These are phyloP conservation scores for Indri indri DNA, from an alignment of 2,113 vertebrate genomes.

Conservation along the genomic window DNA sequence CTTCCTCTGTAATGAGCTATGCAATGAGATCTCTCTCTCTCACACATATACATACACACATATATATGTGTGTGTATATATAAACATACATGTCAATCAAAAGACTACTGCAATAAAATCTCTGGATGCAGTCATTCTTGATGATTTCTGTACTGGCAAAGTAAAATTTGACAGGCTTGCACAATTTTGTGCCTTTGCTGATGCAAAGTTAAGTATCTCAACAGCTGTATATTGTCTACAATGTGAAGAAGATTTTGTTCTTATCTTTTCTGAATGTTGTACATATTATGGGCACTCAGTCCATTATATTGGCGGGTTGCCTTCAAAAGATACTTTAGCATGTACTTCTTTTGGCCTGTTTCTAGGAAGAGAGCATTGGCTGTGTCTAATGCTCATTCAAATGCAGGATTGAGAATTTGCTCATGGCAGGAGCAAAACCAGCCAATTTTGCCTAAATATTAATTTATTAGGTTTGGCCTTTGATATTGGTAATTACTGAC, in stretches of 20 bases:
- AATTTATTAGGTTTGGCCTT: background rate
- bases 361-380: background rate
- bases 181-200: background rate
- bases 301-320: constrained; percentile 10
- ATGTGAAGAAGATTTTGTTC: background rate
- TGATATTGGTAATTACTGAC: background rate
- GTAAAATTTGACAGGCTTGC: background rate
- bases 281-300: background rate
- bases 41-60: background rate
- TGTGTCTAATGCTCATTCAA: background rate
- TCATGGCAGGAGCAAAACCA: background rate
- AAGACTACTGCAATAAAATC: constrained; percentile 27
- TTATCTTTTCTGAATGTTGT: constrained; percentile 28
- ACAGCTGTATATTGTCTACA: background rate
- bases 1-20: constrained; percentile 32
- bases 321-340: background rate
- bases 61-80: background rate
- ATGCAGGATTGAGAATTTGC: background rate
- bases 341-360: background rate
- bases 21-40: background rate
- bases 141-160: background rate
- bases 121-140: background rate
- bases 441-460: constrained; percentile 31
- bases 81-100: background rate
- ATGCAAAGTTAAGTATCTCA: background rate